Percentiles rank a stretch among this genome's conserved stretches.
phyloP scores from a whole-genome alignment of 2,888 invertebrate genomes.

The Cantharis rustica region DNA sequence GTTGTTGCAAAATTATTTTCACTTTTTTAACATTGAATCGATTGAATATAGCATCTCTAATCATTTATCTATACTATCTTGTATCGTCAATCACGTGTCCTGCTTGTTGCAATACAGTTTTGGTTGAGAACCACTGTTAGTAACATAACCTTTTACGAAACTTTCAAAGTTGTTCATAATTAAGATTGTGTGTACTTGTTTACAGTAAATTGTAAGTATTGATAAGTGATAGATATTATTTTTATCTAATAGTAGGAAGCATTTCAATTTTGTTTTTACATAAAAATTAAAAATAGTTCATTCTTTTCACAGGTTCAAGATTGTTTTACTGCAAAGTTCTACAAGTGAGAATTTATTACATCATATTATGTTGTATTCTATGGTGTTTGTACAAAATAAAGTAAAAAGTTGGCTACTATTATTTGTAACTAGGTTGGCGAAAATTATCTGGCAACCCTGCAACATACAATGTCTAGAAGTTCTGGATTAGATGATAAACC shows the following conservation, averaged over 20 bases:
- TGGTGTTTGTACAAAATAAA: not conserved
- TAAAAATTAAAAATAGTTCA: not conserved
- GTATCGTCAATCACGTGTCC: no score
- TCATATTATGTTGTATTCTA: not conserved
- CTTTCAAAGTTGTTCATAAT: not conserved
- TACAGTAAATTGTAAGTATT: not conserved
- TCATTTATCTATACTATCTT: no score
- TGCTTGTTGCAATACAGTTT: no score
- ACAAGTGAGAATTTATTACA: not conserved
- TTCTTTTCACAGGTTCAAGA: not conserved
- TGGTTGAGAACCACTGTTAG: not conserved
- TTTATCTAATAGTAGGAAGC: not conserved
- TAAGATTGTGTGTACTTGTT: not conserved
- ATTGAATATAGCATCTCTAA: no score
- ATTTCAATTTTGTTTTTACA: not conserved
- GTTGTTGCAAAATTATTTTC: no score
- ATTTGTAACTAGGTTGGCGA: not conserved
- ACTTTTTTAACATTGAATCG: no score
- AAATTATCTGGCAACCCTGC: not conserved
- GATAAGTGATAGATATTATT: not conserved
- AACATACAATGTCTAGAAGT: conserved; percentile 48
- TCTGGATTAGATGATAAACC: conserved; percentile 53
- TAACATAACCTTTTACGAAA: not conserved
- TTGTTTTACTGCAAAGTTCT: not conserved
- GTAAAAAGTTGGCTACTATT: not conserved